Percentiles rank a stretch among this genome's conserved stretches.
These are phyloP conservation scores for Dione juno DNA, from an alignment of 2,888 invertebrate species.

Conservation along the genomic window DNA sequence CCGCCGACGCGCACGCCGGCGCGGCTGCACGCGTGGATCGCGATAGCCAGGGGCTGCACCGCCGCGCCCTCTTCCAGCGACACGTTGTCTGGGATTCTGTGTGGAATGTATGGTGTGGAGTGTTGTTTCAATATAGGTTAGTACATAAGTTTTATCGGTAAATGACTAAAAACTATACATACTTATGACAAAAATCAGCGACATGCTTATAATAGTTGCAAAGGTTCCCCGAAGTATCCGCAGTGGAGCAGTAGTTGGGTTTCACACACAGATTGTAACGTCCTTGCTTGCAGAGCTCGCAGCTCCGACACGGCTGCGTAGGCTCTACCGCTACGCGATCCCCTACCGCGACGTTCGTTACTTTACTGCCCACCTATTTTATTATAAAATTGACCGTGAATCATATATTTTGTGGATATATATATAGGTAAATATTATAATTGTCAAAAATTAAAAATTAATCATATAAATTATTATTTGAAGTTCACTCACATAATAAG, in stretches of 20 bases:
- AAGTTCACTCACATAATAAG: no score
- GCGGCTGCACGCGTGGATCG: conserved; percentile 95
- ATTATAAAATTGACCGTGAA: neutral
- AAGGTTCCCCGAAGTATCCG: conserved; percentile 93
- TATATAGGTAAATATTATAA: no score
- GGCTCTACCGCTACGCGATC: conserved; percentile 97
- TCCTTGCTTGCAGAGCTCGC: conserved; percentile 92
- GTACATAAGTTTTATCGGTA: no score
- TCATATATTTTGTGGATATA: no score
- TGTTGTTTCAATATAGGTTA: no score
- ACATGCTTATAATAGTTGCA: conserved; percentile 93
- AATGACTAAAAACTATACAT: conserved; percentile 55
- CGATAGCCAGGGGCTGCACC: conserved; percentile 96
- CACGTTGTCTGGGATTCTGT: conserved; percentile 88
- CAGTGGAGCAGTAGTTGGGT: conserved; percentile 95
- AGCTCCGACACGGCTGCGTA: conserved; percentile 93
- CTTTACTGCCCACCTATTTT: conserved; percentile 75
- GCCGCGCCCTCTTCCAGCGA: conserved; percentile 96
- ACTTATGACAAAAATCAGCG: conserved; percentile 94
- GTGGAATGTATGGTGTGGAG: no score
- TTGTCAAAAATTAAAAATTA: no score
- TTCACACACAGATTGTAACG: conserved; percentile 94
- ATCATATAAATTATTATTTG: no score
- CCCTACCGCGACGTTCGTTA: conserved; percentile 86
- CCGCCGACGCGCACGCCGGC: conserved; percentile 89